Percentiles rank a stretch among this genome's conserved stretches.
These are phyloP conservation scores for Eupithecia subfuscata DNA, from an alignment of 2,888 invertebrate species.

Conservation along the genomic window DNA sequence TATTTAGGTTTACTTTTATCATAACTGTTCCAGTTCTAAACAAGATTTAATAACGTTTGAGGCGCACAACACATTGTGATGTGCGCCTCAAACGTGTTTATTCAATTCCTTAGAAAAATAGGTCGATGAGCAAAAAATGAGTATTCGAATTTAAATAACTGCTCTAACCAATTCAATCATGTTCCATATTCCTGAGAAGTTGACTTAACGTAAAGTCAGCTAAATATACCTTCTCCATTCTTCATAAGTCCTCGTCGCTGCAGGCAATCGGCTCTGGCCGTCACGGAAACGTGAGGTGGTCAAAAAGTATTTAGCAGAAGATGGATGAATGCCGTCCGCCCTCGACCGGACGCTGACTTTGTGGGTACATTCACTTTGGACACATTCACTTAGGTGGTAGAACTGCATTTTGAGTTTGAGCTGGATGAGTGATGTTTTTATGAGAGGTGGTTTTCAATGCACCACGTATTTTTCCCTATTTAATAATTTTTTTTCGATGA, in stretches of 20 bases:
- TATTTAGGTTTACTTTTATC: background rate
- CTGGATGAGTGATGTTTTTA: background rate
- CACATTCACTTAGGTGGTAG: background rate
- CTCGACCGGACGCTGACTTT: slow-evolving; percentile 25
- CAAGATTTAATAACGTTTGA: no score
- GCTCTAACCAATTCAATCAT: no score
- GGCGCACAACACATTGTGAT: no score
- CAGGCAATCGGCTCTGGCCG: slow-evolving; percentile 56
- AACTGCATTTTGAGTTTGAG: background rate
- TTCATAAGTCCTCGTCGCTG: slow-evolving; percentile 43
- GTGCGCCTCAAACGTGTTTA: background rate
- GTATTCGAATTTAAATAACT: background rate
- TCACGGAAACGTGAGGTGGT: slow-evolving; percentile 49
- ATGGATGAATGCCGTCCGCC: slow-evolving; percentile 36
- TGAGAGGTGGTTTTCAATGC: no score
- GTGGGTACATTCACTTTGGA: slow-evolving; percentile 25
- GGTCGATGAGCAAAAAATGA: background rate
- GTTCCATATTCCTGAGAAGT: background rate
- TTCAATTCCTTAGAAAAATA: background rate
- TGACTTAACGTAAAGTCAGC: background rate
- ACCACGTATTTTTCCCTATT: no score
- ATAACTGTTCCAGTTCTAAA: background rate
- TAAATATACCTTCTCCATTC: slow-evolving; percentile 23
- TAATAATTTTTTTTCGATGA: no score
- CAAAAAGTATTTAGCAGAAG: slow-evolving; percentile 48